These are phyloP conservation scores for Lacanobia oleracea DNA, from an alignment of 2,888 invertebrate genomes.

Conservation along the genomic window DNA sequence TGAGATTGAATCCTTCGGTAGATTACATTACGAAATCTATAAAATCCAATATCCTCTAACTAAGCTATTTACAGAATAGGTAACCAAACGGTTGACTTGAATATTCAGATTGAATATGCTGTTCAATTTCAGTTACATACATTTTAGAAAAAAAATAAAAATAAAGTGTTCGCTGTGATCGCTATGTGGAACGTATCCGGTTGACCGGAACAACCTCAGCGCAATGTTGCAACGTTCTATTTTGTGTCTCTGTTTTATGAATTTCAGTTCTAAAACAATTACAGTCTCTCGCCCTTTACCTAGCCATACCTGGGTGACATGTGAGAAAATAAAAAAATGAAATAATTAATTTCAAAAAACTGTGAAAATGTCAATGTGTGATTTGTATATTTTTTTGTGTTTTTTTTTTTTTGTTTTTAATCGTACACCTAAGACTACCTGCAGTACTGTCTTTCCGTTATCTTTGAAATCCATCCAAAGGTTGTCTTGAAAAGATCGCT, in stretches of 20 bases:
- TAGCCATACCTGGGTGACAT: too few relatives aligned
- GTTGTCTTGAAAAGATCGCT: too few relatives aligned
- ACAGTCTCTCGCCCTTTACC: constrained; percentile 1
- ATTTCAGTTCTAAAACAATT: constrained; percentile 40
- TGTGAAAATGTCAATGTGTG: too few relatives aligned
- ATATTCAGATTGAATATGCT: constrained; percentile 33
- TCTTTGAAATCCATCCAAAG: too few relatives aligned
- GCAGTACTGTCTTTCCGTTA: too few relatives aligned
- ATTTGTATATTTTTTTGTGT: too few relatives aligned
- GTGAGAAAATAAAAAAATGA: neutral
- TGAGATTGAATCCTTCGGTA: neutral
- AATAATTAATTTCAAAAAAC: too few relatives aligned
- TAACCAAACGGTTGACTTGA: constrained; percentile 8
- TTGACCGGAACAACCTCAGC: constrained; percentile 54
- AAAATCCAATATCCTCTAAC: neutral
- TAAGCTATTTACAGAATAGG: constrained; percentile 8
- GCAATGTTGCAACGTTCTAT: constrained; percentile 36
- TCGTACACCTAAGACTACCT: too few relatives aligned
- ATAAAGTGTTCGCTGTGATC: constrained; percentile 39
- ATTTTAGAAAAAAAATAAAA: constrained; percentile 38
- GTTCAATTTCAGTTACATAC: constrained; percentile 40
- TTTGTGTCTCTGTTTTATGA: constrained; percentile 41
- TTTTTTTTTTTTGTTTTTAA: too few relatives aligned
- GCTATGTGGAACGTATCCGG: constrained; percentile 50
- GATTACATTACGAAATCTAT: neutral